These are phyloP conservation scores for Mus spretus DNA, from an alignment of 2,797 vertebrate genomes.

Conservation along the genomic window DNA sequence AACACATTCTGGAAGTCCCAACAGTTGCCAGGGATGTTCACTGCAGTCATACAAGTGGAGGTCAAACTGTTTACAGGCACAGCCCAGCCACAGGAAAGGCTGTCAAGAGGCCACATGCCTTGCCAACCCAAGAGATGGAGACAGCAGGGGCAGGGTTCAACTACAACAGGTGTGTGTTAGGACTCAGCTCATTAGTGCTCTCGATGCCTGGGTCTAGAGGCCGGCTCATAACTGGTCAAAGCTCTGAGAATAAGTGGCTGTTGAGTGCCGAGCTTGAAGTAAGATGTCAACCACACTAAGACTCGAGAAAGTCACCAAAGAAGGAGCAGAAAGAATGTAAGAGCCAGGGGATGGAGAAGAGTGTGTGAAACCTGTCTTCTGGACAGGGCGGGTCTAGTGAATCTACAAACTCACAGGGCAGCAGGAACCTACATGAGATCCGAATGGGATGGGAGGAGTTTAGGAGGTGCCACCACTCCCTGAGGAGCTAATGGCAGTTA, in stretches of 20 bases:
- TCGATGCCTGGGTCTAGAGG: neutral
- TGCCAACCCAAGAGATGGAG: too few relatives aligned
- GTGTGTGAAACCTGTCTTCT: neutral
- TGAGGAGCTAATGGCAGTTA: neutral
- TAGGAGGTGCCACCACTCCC: neutral
- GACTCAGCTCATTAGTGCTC: neutral
- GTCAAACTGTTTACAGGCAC: neutral
- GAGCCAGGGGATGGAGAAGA: neutral
- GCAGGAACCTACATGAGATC: too few relatives aligned
- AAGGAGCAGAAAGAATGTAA: neutral
- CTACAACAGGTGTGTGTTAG: neutral
- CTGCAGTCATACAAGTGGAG: fast-evolving
- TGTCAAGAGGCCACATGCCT: neutral
- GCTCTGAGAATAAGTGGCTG: neutral
- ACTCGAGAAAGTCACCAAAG: neutral
- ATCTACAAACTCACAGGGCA: neutral
- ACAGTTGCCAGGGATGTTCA: neutral
- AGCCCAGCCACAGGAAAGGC: neutral
- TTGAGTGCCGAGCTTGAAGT: neutral
- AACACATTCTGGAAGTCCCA: constrained; percentile 38
- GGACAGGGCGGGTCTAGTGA: neutral
- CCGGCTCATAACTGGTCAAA: neutral
- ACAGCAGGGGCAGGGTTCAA: neutral
- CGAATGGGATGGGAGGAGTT: too few relatives aligned
- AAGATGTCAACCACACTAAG: neutral